Conservation (phyloP, 2,797 vertebrate species). For the Crenichthys baileyi region DNA sequence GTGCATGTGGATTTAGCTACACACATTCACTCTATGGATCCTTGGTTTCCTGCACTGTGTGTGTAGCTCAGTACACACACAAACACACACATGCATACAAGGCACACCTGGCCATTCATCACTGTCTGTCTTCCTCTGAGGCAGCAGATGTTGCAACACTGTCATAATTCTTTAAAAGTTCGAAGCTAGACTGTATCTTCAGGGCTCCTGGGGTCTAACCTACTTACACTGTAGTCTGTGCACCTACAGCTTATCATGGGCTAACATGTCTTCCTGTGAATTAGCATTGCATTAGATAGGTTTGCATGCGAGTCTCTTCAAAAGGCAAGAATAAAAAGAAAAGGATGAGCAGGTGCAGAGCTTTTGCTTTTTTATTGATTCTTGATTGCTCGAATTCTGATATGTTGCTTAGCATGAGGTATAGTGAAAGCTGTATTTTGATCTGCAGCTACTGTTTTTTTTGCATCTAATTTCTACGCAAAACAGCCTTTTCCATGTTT, state of each 20-base stretch:
- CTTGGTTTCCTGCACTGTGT: constrained; percentile 36
- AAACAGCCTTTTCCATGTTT: constrained; percentile 1
- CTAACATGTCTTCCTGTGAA: constrained; percentile 48
- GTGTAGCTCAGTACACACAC: not conserved
- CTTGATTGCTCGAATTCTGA: not conserved
- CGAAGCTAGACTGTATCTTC: constrained; percentile 74
- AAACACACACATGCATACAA: constrained; percentile 35
- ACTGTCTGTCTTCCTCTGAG: constrained; percentile 71
- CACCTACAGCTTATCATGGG: constrained; percentile 39
- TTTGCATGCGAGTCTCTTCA: constrained; percentile 7
- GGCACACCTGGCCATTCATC: constrained; percentile 83
- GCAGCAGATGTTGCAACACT: constrained; percentile 81
- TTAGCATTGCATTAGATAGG: constrained; percentile 30
- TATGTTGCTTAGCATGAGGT: not conserved
- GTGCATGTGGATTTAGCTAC: constrained; percentile 16
- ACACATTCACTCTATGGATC: constrained; percentile 25
- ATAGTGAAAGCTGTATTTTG: constrained; percentile 12
- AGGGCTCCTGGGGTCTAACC: constrained; percentile 73
- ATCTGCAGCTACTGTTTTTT: constrained; percentile 11
- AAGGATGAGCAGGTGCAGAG: constrained; percentile 1
- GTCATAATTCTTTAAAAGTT: constrained; percentile 82
- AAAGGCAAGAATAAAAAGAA: constrained; percentile 14
- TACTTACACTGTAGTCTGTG: constrained; percentile 64
- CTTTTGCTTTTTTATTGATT: not conserved
- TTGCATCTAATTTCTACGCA: constrained; percentile 16